phyloP scores from a whole-genome alignment of 2,888 invertebrate genomes.

The Nemoura dubitans region DNA sequence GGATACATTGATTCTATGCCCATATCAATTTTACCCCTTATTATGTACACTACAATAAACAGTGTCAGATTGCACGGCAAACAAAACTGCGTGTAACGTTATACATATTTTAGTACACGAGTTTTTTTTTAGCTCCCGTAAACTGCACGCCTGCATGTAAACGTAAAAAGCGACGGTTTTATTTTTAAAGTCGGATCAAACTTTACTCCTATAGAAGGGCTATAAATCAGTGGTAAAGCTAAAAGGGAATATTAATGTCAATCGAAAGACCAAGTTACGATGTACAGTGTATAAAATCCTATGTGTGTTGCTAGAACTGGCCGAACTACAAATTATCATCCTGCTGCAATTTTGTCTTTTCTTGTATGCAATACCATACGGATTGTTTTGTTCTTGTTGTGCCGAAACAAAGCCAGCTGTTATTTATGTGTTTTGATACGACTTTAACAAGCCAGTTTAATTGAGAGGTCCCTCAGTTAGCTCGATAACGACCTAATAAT shows the following conservation, averaged over 20 bases:
- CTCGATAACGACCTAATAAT: slow-evolving; percentile 25
- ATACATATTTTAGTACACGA: neutral
- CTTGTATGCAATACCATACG: neutral
- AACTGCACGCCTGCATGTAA: neutral
- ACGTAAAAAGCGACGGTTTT: neutral
- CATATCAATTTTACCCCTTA: slow-evolving; percentile 10
- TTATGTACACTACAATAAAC: neutral
- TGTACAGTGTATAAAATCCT: neutral
- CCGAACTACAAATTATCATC: neutral
- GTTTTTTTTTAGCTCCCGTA: neutral
- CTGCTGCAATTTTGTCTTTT: neutral
- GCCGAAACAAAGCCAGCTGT: slow-evolving; percentile 12
- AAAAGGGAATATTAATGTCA: neutral
- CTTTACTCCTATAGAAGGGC: no score
- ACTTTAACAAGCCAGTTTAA: slow-evolving; percentile 27
- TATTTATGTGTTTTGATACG: slow-evolving; percentile 14
- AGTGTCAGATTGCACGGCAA: neutral
- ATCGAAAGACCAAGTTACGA: neutral
- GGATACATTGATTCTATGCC: neutral
- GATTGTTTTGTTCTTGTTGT: neutral
- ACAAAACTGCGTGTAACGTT: neutral
- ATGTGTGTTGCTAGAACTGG: neutral
- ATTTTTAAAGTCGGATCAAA: no score
- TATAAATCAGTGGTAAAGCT: neutral
- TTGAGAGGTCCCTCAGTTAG: slow-evolving; percentile 17